Percentiles rank a stretch among this genome's conserved stretches.
These are phyloP conservation scores for Vidua macroura DNA, from an alignment of 2,113 vertebrate species.

Conservation along the genomic window DNA sequence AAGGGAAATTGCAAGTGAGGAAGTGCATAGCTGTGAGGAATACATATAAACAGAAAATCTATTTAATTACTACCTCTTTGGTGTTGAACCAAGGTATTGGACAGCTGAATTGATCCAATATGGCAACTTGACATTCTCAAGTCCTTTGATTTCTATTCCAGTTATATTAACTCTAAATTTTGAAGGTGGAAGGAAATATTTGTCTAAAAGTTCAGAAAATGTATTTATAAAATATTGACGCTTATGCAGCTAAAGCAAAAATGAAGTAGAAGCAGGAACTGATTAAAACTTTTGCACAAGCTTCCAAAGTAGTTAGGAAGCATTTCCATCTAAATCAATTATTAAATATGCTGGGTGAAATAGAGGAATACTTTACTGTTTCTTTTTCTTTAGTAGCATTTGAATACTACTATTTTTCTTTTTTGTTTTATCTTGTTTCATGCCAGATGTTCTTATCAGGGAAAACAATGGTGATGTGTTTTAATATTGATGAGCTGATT, in stretches of 20 bases:
- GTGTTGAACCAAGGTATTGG: neutral
- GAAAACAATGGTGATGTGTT: conserved; percentile 52
- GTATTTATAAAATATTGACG: neutral
- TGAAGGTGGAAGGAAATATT: neutral
- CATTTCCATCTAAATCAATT: neutral
- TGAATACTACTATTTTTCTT: neutral
- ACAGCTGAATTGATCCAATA: neutral
- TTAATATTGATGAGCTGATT: conserved; percentile 77
- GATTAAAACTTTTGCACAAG: neutral
- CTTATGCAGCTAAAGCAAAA: neutral
- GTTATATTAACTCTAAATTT: neutral
- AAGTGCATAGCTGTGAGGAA: neutral
- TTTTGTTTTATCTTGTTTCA: conserved; percentile 30
- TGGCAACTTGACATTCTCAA: neutral
- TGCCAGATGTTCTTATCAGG: conserved; percentile 42
- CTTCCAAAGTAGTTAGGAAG: neutral
- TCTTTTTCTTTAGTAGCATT: neutral
- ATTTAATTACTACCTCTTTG: neutral
- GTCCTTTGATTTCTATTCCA: neutral
- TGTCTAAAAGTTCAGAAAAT: neutral
- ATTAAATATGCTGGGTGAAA: neutral
- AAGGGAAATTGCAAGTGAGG: neutral
- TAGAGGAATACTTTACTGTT: neutral
- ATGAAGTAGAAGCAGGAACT: neutral
- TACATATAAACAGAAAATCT: neutral